Conservation (phyloP, 2,113 vertebrate genomes). For the Monopterus albus region DNA sequence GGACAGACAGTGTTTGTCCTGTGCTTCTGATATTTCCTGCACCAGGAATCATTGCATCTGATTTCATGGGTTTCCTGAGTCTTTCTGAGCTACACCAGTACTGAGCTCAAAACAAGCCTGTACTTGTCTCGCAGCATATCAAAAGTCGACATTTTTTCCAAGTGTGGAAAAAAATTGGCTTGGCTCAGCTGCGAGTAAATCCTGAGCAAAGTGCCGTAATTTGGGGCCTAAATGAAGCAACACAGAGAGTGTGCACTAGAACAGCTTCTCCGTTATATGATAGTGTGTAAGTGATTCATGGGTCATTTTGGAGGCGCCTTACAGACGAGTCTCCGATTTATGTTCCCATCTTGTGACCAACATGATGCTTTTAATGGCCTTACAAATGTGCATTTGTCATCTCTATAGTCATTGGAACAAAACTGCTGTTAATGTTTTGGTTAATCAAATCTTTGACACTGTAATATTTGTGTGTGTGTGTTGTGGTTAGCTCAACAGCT, state of each 20-base stretch:
- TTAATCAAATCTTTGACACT: too few relatives aligned
- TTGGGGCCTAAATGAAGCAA: conserved; percentile 52
- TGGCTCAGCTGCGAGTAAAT: conserved; percentile 45
- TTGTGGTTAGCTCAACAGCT: too few relatives aligned
- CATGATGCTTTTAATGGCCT: conserved; percentile 12
- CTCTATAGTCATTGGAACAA: too few relatives aligned
- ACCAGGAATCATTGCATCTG: conserved; percentile 20
- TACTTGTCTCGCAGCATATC: conserved; percentile 54
- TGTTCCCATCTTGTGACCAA: conserved; percentile 36
- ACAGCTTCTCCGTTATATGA: conserved; percentile 45
- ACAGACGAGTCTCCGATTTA: conserved; percentile 12
- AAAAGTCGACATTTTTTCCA: conserved; percentile 37
- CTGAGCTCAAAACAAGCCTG: conserved; percentile 49
- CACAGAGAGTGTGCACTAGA: conserved; percentile 44
- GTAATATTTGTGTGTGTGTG: too few relatives aligned
- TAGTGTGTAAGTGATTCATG: conserved; percentile 27
- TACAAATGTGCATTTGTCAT: too few relatives aligned
- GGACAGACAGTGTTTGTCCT: too few relatives aligned
- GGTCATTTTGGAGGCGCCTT: conserved; percentile 28
- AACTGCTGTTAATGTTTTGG: too few relatives aligned
- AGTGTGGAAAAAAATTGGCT: conserved; percentile 30
- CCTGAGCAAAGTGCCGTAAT: conserved; percentile 45
- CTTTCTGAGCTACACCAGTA: conserved; percentile 9
- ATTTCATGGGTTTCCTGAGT: conserved; percentile 10
- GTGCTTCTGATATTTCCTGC: conserved; percentile 15